Base-by-base conservation (phyloP, 2,888 invertebrate genomes). In the Microplitis manilae region DNA sequence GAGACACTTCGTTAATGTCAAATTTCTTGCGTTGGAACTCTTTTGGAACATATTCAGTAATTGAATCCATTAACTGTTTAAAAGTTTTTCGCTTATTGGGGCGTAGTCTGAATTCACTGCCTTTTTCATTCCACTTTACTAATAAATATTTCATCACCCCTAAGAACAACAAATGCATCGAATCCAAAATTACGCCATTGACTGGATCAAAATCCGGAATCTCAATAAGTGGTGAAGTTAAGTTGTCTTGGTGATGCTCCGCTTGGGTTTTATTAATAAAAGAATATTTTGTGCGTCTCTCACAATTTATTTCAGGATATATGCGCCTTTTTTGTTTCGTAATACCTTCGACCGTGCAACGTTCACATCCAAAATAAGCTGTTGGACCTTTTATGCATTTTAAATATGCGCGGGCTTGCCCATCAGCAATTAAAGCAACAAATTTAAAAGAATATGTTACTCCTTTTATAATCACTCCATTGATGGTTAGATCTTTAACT, bases 21-120 rank as follows among this genome's bases (percentile, higher is more conserved):
- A 81, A 80, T 30, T 76, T 71, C n/a, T 78, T 82, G 38, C 83
- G 76, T 77, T 83, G 82, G 70, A 84, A 83, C 68, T 84, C 83
- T 5, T 6, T 4, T 7, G 82, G 81, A 8, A 84, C 72, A 30
- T 30, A 75, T 39, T 6, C 9, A 17, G 13, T 61, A 13, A 77
- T 30, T 59, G 15, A 50, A 7, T 65, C 13, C 71, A 79, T 65
- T 7, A 73, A 41, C 2, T 9, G 15, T 73, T 15, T 64, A 40
- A 77, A 70, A 6, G 13, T 39, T 13, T 75, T 9, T n/a, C 41
- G 17, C 68, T 76, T 71, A 7, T 40, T 5, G 17, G 17, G 65
- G 20, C 5, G 15, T 1, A 77, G 9, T 59, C 62, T 77, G 39
- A 5, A 40, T 6, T 13, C 8, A 8, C 59, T 70, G 8, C 17